A percentile compares a stretch with the other conserved stretches of the same genome.
Evolutionary conservation across 2,113 vertebrate species (phyloP).

Genomic region (Junco hyemalis): DNA sequence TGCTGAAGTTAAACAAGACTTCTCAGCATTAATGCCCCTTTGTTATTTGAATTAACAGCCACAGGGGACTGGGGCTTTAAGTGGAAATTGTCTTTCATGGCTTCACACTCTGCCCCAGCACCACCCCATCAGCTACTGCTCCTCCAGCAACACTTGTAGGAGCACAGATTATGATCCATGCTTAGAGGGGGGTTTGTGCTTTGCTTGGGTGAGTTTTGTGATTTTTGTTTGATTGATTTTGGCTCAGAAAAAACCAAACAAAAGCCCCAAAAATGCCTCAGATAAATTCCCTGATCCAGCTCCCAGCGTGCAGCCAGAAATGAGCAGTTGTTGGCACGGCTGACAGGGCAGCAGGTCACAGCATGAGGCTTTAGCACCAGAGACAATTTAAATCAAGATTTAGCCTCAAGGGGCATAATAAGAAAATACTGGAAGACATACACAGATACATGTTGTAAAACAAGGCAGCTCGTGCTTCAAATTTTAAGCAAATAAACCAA

Average conservation of each 20-base stretch:
- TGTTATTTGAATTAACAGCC: neutral
- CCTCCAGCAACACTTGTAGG: neutral
- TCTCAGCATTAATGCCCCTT: neutral
- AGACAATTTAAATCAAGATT: conserved; percentile 21
- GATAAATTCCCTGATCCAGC: neutral
- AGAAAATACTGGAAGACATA: neutral
- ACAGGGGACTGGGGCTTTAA: neutral
- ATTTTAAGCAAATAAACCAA: neutral
- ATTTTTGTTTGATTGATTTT: neutral
- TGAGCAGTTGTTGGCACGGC: conserved; percentile 36
- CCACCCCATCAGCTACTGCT: neutral
- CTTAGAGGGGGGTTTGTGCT: neutral
- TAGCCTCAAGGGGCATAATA: conserved; percentile 32
- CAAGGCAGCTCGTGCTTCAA: neutral
- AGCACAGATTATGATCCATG: neutral
- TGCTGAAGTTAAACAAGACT: neutral
- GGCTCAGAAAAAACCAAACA: neutral
- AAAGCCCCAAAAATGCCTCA: neutral
- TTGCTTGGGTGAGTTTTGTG: neutral
- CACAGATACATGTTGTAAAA: neutral
- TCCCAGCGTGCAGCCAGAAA: neutral
- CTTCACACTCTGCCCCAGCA: neutral
- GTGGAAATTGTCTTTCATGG: neutral
- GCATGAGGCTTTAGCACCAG: conserved; percentile 11
- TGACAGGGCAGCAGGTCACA: conserved; percentile 23